These are phyloP conservation scores for Callipepla squamata DNA, from an alignment of 2,113 vertebrate species.

Conservation along the genomic window DNA sequence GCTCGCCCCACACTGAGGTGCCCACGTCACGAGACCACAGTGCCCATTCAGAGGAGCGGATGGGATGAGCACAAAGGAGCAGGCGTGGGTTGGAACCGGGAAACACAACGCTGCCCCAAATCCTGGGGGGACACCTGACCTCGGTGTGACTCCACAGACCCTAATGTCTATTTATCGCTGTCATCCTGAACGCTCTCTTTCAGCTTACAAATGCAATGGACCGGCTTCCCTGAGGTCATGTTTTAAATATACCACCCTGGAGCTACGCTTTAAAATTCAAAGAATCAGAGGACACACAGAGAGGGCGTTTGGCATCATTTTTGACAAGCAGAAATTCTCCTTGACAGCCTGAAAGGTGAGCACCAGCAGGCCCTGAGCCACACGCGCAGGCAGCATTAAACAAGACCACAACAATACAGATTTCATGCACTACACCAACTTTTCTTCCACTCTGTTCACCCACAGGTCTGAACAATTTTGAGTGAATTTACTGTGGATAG, in stretches of 20 bases:
- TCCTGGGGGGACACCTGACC: not conserved
- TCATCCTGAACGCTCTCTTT: constrained; percentile 11
- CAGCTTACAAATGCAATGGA: constrained; percentile 51
- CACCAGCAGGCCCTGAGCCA: not conserved
- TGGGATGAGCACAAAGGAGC: not conserved
- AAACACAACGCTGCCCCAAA: not conserved
- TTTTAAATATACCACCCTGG: constrained; percentile 62
- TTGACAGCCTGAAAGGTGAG: constrained; percentile 50
- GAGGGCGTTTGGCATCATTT: constrained; percentile 27
- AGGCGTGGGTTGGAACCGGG: not conserved
- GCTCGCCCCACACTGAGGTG: not conserved
- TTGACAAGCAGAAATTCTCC: constrained; percentile 57
- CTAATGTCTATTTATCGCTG: constrained; percentile 43
- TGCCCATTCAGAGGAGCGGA: rapidly evolving
- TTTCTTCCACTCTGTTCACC: not conserved
- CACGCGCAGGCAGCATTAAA: not conserved
- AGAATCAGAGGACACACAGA: constrained; percentile 52
- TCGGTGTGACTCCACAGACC: constrained; percentile 3
- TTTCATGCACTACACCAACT: not conserved
- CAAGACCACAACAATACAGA: constrained; percentile 38
- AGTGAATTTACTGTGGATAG: not conserved
- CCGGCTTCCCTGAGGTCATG: constrained; percentile 55
- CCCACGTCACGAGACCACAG: too few species aligned
- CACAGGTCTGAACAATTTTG: not conserved
- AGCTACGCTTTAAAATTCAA: constrained; percentile 69